Evolutionary conservation across 2,797 vertebrate species (phyloP).

Genomic region (Pyrocephalus nanus): DNA sequence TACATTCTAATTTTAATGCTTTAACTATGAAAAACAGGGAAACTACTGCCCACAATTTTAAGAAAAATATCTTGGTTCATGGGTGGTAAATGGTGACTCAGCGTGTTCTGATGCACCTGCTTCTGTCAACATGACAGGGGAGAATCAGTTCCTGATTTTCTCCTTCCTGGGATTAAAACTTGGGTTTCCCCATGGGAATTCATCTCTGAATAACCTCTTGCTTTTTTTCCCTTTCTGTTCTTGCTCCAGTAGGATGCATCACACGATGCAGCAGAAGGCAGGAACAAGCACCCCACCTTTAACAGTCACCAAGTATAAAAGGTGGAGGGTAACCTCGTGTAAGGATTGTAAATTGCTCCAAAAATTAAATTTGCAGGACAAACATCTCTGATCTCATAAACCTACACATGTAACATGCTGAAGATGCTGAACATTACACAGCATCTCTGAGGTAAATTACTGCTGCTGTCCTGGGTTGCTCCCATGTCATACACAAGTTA

Average conservation of each 20-base stretch:
- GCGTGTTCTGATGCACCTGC: neutral
- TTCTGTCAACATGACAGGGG: neutral
- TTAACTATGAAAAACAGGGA: neutral
- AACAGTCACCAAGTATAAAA: neutral
- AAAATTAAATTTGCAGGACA: neutral
- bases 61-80: rapidly evolving
- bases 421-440: neutral
- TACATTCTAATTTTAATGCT: slow-evolving; percentile 29
- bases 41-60: neutral
- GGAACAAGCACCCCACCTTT: neutral
- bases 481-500: neutral
- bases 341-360: neutral
- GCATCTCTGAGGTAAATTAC: neutral
- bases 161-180: neutral
- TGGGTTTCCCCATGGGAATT: neutral
- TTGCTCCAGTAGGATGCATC: neutral
- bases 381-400: neutral
- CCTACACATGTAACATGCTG: neutral
- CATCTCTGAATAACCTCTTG: neutral
- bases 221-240: neutral
- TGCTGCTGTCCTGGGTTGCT: neutral
- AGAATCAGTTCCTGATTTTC: neutral
- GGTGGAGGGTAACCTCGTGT: neutral
- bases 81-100: rapidly evolving
- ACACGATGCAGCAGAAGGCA: neutral